Evolutionary conservation across 2,888 invertebrate species (phyloP).

Genomic region (Orthosia gracilis): DNA sequence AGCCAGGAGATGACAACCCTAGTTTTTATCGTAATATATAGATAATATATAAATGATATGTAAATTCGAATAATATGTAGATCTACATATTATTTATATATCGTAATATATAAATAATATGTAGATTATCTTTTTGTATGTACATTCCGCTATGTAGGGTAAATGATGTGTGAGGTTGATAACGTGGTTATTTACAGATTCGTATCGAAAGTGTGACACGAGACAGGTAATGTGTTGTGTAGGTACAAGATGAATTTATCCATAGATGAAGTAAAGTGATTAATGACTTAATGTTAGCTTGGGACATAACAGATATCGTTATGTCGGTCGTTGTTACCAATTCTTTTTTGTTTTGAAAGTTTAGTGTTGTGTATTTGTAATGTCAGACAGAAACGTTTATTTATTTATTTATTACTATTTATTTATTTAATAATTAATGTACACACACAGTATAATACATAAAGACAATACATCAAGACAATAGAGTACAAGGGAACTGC

Average conservation of each 20-base stretch:
- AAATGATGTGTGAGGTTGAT: constrained; percentile 45
- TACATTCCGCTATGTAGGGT: constrained; percentile 36
- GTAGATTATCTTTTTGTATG: constrained; percentile 55
- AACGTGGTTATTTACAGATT: constrained; percentile 33
- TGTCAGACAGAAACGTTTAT: too few relatives aligned
- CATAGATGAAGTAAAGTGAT: constrained; percentile 17
- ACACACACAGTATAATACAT: too few relatives aligned
- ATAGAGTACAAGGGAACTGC: too few relatives aligned
- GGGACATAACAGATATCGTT: not conserved
- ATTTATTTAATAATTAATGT: too few relatives aligned
- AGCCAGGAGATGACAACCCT: too few relatives aligned
- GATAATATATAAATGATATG: too few relatives aligned
- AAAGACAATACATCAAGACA: too few relatives aligned
- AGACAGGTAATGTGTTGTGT: constrained; percentile 27
- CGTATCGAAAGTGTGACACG: constrained; percentile 20
- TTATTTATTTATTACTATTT: too few relatives aligned
- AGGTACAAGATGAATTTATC: constrained; percentile 19
- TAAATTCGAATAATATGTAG: too few relatives aligned
- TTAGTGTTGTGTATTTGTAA: not conserved
- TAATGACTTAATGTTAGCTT: constrained; percentile 19
- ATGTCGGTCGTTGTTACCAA: not conserved
- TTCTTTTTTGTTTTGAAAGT: constrained; percentile 9
- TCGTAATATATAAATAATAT: too few relatives aligned
- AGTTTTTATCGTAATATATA: too few relatives aligned
- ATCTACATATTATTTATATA: too few relatives aligned